Evolutionary conservation across 2,888 invertebrate species (phyloP).

Genomic region (Melangyna quadrimaculata): DNA sequence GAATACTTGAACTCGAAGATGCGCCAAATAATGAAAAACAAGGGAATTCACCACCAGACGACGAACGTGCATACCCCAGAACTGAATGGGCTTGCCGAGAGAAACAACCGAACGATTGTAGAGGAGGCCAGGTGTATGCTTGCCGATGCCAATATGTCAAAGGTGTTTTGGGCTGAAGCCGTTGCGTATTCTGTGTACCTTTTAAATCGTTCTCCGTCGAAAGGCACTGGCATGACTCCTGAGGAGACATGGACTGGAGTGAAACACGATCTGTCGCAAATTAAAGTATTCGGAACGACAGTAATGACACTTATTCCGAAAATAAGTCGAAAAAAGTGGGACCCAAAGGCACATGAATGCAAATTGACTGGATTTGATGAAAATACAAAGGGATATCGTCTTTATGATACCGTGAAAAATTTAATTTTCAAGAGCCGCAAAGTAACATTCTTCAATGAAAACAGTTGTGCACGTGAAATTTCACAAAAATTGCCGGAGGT

Average conservation of each 20-base stretch:
- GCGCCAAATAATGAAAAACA: background rate
- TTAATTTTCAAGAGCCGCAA: constrained; percentile 4
- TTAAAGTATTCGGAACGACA: constrained; percentile 50
- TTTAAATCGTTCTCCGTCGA: constrained; percentile 37
- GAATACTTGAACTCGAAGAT: background rate
- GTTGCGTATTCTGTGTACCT: constrained; percentile 72
- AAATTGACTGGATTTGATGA: background rate
- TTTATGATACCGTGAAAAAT: constrained; percentile 7
- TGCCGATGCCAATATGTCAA: constrained; percentile 45
- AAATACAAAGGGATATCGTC: constrained; percentile 15
- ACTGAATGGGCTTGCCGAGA: constrained; percentile 46
- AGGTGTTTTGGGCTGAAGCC: constrained; percentile 70
- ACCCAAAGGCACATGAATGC: constrained; percentile 2
- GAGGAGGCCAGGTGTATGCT: constrained; percentile 72
- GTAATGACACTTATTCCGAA: constrained; percentile 22
- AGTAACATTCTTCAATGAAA: constrained; percentile 3
- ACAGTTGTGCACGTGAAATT: background rate
- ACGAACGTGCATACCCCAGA: constrained; percentile 31
- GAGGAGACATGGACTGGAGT: constrained; percentile 46
- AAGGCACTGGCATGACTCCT: constrained; percentile 40
- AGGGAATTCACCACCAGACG: too few relatives aligned
- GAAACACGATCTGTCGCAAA: constrained; percentile 47
- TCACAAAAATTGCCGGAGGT: too few relatives aligned
- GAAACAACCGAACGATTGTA: constrained; percentile 67
- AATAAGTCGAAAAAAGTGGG: background rate